Conservation (phyloP, 2,888 invertebrate species). For the Drosophila acutilabella region DNA sequence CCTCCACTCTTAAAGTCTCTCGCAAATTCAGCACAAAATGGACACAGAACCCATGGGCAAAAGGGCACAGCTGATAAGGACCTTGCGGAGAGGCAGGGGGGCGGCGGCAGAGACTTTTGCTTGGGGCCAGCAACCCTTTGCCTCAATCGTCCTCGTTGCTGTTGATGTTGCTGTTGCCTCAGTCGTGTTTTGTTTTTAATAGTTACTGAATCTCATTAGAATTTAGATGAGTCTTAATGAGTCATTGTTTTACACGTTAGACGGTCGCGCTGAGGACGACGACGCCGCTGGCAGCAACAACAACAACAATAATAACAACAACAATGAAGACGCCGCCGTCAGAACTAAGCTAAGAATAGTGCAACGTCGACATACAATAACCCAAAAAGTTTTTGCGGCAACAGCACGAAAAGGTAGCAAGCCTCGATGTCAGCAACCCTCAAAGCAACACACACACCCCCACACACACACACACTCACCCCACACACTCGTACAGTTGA, state of each 20-base stretch:
- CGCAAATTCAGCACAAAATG: constrained; percentile 74
- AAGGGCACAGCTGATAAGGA: constrained; percentile 61
- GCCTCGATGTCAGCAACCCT: constrained; percentile 51
- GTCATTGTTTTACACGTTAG: constrained; percentile 84
- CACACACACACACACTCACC: constrained; percentile 6
- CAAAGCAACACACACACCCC: constrained; percentile 27
- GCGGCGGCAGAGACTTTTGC: constrained; percentile 28
- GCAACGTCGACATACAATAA: constrained; percentile 67
- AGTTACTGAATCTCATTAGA: constrained; percentile 85
- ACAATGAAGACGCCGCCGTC: constrained; percentile 16
- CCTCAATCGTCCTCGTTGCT: constrained; percentile 48
- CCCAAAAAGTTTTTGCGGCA: constrained; percentile 67
- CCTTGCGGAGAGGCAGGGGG: background rate
- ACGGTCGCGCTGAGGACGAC: constrained; percentile 51
- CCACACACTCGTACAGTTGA: constrained; percentile 9
- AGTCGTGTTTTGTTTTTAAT: constrained; percentile 82
- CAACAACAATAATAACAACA: constrained; percentile 25
- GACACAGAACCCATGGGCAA: constrained; percentile 52
- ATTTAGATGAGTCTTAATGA: constrained; percentile 85
- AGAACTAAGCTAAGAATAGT: constrained; percentile 63
- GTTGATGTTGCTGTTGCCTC: constrained; percentile 41
- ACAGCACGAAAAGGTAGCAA: constrained; percentile 66
- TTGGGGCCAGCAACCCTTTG: constrained; percentile 71
- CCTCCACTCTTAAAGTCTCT: constrained; percentile 51
- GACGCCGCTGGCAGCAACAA: constrained; percentile 23